Conservation (phyloP, 2,797 vertebrate species). For the Bryconaethiops microstoma region DNA sequence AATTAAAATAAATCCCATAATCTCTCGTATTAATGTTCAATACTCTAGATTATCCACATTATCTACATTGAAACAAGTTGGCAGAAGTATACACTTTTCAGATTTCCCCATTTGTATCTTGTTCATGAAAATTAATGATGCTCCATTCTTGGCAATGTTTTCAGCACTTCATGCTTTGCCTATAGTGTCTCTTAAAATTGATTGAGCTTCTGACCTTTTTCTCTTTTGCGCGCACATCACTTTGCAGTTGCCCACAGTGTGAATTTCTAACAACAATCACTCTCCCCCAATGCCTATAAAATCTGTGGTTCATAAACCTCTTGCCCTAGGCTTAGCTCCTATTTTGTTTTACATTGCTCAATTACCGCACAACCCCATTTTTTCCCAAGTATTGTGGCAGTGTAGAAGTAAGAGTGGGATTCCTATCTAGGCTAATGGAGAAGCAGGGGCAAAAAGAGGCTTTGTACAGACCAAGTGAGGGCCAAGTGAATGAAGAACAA, state of each 20-base stretch:
- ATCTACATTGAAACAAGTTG: neutral
- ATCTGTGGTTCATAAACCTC: constrained; percentile 54
- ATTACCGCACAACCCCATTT: constrained; percentile 46
- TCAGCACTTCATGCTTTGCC: constrained; percentile 4
- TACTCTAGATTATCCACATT: neutral
- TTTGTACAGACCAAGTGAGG: constrained; percentile 11
- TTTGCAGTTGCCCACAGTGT: constrained; percentile 14
- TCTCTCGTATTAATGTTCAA: neutral
- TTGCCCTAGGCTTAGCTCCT: constrained; percentile 45
- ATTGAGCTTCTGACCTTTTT: constrained; percentile 55
- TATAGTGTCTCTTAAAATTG: constrained; percentile 28
- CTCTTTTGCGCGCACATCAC: constrained; percentile 20
- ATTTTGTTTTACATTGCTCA: constrained; percentile 52
- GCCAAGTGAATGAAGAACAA: constrained; percentile 21
- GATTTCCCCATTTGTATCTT: neutral
- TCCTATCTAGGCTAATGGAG: neutral
- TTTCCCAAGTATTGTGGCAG: constrained; percentile 47
- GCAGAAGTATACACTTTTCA: neutral
- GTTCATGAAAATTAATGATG: constrained; percentile 7
- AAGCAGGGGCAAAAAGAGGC: neutral
- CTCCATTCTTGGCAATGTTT: neutral
- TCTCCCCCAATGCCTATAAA: constrained; percentile 40
- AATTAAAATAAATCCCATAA: neutral
- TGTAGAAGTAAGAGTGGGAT: neutral
- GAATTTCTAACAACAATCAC: constrained; percentile 25